A percentile compares a stretch with the other conserved stretches of the same genome.
Evolutionary conservation across 2,888 invertebrate genomes (phyloP).

Genomic region (Aporophyla nigra): DNA sequence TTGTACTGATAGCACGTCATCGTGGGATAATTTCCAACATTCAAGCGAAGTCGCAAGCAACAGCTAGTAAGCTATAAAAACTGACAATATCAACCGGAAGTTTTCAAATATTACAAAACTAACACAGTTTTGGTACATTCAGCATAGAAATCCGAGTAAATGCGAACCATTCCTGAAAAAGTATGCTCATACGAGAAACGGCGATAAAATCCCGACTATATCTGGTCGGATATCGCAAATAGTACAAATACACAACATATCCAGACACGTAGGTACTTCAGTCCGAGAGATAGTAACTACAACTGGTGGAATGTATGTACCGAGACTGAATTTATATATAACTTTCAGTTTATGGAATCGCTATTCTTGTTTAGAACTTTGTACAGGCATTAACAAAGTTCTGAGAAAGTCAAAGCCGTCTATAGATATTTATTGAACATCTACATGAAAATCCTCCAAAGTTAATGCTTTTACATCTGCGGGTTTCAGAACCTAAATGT

Average conservation of each 20-base stretch:
- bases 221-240: slow-evolving; percentile 57
- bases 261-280: slow-evolving; percentile 61
- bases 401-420: slow-evolving; percentile 22
- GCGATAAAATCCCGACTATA: slow-evolving; percentile 44
- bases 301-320: slow-evolving; percentile 45
- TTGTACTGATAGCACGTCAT: too few relatives aligned
- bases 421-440: slow-evolving; percentile 31
- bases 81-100: background rate
- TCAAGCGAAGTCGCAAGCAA: background rate
- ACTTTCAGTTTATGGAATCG: slow-evolving; percentile 39
- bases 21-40: too few relatives aligned
- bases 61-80: background rate
- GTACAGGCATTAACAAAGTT: slow-evolving; percentile 35
- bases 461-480: background rate
- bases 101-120: slow-evolving; percentile 14
- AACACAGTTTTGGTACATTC: slow-evolving; percentile 15
- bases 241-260: slow-evolving; percentile 58
- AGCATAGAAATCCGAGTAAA: slow-evolving; percentile 40
- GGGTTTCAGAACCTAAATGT: background rate
- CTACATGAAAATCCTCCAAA: slow-evolving; percentile 20
- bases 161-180: slow-evolving; percentile 35
- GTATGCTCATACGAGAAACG: slow-evolving; percentile 46
- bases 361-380: slow-evolving; percentile 42
- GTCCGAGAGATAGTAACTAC: slow-evolving; percentile 48
- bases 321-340: slow-evolving; percentile 43